Conservation (phyloP, 2,113 vertebrate genomes). For the Phainopepla nitens region DNA sequence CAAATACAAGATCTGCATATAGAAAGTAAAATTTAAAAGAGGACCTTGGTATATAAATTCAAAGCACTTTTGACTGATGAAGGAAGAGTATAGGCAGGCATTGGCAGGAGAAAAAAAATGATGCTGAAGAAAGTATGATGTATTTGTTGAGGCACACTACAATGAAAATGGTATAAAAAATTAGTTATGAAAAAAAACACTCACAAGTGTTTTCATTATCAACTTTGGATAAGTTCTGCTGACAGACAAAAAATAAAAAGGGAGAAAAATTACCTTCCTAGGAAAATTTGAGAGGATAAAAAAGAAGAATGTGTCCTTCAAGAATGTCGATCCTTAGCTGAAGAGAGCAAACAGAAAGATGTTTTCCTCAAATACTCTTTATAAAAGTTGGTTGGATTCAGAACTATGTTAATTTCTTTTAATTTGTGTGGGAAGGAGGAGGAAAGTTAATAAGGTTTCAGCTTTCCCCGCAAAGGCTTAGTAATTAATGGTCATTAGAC, state of each 20-base stretch:
- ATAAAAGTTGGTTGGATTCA: background rate
- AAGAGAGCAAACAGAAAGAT: background rate
- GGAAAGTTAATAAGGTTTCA: background rate
- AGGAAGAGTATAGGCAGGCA: background rate
- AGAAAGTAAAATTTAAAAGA: background rate
- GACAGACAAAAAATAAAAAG: background rate
- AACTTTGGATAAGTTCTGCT: background rate
- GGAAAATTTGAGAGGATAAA: background rate
- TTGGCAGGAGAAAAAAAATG: background rate
- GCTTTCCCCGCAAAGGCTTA: background rate
- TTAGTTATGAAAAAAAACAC: background rate
- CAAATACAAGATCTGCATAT: background rate
- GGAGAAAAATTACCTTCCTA: background rate
- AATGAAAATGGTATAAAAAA: background rate
- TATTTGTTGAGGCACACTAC: background rate
- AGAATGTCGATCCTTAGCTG: background rate
- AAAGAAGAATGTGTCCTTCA: background rate
- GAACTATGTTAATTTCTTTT: background rate
- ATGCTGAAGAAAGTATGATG: background rate
- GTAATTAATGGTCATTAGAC: background rate
- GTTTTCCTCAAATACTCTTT: background rate
- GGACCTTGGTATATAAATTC: background rate
- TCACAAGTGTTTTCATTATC: background rate
- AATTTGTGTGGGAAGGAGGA: background rate
- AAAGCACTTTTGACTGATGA: background rate